Evolutionary conservation across 2,888 invertebrate genomes (phyloP), one percentile per base, ranked within the genome.

Genomic region (Aquatica leii): DNA sequence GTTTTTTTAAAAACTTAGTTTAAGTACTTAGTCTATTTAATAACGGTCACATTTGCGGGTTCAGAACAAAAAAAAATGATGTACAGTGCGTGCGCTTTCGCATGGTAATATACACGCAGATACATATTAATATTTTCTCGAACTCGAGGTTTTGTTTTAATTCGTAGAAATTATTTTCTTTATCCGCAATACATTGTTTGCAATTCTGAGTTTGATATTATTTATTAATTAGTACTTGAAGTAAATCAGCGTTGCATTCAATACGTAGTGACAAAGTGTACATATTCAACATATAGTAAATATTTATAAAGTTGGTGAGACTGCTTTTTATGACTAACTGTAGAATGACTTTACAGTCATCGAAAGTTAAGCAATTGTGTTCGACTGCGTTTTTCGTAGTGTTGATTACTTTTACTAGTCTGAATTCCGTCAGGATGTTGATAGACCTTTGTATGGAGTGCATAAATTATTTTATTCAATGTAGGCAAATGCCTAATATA

Each of bases 351-450:
- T 51, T 18, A 40, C 21, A 9, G 51, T 46, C 55, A 12, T 59
- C 63, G 61, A 56, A 61, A 48, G 62, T 70, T 70, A 65, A 67
- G 69, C 62, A 67, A 67, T 67, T 72, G 73, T 74, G 70, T 73
- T 73, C 74, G 72, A 68, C 70, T 73, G 71, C 69, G 69, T 73
- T 51, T 67, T 69, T 67, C 69, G 72, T 69, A 71, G 74, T 73
- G 69, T 72, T 71, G 72, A 59, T 71, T 75, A 74, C 75, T 71
- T 74, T 24, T 78, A 73, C 78, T 78, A 78, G 78, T 78, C 78
- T 74, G 73, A 71, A 72, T 70, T 76, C 76, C 74, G 73, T 76
- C 73, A 74, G 73, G 74, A 76, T 73, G 51, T 60, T 57, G 63
- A 55, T 58, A 59, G 62, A 65, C 62, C 59, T 24, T 24, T 24